Percentiles rank a stretch among this genome's conserved stretches.
phyloP scores from a whole-genome alignment of 2,113 vertebrate genomes.

The Formicarius rufipectus region DNA sequence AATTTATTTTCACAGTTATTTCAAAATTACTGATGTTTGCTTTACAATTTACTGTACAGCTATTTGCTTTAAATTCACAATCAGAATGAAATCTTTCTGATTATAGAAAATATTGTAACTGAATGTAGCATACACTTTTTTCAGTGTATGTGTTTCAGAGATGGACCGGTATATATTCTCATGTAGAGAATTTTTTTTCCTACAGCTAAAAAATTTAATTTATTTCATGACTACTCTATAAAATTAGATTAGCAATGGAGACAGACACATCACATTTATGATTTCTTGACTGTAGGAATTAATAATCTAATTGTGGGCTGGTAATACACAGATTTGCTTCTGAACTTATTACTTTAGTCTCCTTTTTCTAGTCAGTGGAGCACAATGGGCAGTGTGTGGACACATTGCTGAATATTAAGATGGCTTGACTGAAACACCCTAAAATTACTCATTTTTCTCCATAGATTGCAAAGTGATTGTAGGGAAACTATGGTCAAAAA shows the following conservation, averaged over 20 bases:
- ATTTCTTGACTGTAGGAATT: neutral
- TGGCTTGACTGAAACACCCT: neutral
- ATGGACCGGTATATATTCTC: neutral
- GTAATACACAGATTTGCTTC: neutral
- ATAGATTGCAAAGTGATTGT: neutral
- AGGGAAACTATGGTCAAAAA: neutral
- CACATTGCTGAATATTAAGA: neutral
- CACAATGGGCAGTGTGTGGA: neutral
- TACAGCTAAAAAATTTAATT: neutral
- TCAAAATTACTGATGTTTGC: neutral
- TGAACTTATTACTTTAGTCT: neutral
- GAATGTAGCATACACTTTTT: neutral
- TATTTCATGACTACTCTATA: neutral
- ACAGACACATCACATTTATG: neutral
- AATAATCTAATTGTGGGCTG: neutral
- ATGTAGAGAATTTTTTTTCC: neutral
- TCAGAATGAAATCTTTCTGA: neutral
- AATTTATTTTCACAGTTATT: neutral
- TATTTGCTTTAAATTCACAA: neutral
- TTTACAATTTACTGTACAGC: neutral
- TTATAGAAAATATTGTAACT: neutral
- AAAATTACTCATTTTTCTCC: neutral
- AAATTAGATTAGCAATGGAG: neutral
- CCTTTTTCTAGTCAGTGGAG: neutral
- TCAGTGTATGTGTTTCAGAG: neutral